A percentile compares a stretch with the other conserved stretches of the same genome.
phyloP scores from a whole-genome alignment of 2,888 invertebrate genomes.

The Scaeva pyrastri region DNA sequence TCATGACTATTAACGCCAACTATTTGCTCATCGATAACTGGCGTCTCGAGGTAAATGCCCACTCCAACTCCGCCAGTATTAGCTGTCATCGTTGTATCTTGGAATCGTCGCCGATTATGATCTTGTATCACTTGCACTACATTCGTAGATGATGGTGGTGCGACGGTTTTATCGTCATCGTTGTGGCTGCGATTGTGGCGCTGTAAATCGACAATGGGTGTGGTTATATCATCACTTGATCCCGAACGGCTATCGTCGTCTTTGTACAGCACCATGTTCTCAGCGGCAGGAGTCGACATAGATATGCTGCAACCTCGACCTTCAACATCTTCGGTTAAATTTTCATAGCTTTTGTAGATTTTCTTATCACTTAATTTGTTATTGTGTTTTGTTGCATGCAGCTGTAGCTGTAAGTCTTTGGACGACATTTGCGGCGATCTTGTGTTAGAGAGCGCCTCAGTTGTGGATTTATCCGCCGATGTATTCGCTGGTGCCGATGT shows the following conservation, averaged over 20 bases:
- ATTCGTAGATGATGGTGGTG: constrained; percentile 60
- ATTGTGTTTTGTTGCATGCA: constrained; percentile 45
- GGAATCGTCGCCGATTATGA: constrained; percentile 48
- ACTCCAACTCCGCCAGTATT: constrained; percentile 77
- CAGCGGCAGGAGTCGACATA: constrained; percentile 61
- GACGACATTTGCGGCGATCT: constrained; percentile 69
- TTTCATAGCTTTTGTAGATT: constrained; percentile 52
- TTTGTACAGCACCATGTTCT: constrained; percentile 51
- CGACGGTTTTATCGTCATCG: constrained; percentile 52
- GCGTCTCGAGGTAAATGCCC: constrained; percentile 83
- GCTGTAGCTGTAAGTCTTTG: constrained; percentile 52
- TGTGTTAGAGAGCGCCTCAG: constrained; percentile 28
- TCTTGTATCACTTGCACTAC: constrained; percentile 60
- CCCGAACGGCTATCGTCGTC: constrained; percentile 68
- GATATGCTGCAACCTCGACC: constrained; percentile 57
- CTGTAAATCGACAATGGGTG: constrained; percentile 62
- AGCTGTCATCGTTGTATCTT: constrained; percentile 29
- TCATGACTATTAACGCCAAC: constrained; percentile 71
- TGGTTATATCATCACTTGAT: constrained; percentile 76
- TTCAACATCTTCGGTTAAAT: constrained; percentile 38
- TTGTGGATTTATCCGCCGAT: constrained; percentile 56
- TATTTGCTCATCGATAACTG: constrained; percentile 82
- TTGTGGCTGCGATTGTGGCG: constrained; percentile 32
- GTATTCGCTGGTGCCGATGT: constrained; percentile 54
- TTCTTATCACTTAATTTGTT: constrained; percentile 56